These are phyloP conservation scores for Strigamia crassipes DNA, from an alignment of 2,888 invertebrate genomes.

Conservation along the genomic window DNA sequence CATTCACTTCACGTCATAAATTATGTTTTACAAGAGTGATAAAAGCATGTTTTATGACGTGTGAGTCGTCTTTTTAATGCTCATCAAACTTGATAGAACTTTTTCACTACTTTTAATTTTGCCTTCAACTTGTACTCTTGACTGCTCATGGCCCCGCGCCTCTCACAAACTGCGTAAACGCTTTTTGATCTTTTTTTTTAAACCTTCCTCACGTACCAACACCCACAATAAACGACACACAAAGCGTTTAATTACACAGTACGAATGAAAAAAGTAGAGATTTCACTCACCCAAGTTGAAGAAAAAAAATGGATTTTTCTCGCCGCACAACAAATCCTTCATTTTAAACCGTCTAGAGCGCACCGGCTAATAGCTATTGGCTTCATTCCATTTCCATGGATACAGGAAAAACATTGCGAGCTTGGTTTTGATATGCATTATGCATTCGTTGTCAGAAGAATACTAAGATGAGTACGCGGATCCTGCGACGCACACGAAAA, in stretches of 20 bases:
- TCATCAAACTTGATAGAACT: slow-evolving; percentile 13
- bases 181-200: background rate
- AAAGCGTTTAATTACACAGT: too few relatives aligned
- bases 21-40: slow-evolving; percentile 35
- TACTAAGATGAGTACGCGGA: background rate
- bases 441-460: slow-evolving; percentile 10
- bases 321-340: background rate
- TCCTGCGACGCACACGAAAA: background rate
- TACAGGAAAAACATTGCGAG: slow-evolving; percentile 7
- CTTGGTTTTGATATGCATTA: slow-evolving; percentile 2
- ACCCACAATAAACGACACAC: too few relatives aligned
- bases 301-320: background rate
- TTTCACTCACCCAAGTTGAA: background rate
- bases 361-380: slow-evolving; percentile 5
- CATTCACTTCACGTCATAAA: slow-evolving; percentile 32
- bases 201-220: too few relatives aligned
- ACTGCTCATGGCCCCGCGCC: background rate
- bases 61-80: slow-evolving; percentile 39
- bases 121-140: background rate
- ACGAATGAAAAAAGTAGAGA: too few relatives aligned
- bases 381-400: slow-evolving; percentile 4
- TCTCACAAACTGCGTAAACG: background rate
- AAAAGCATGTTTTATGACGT: slow-evolving; percentile 42
- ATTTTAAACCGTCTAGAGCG: background rate
- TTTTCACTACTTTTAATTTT: slow-evolving; percentile 25